Conservation (phyloP, 2,113 vertebrate species). For the Alaudala cheleensis region DNA sequence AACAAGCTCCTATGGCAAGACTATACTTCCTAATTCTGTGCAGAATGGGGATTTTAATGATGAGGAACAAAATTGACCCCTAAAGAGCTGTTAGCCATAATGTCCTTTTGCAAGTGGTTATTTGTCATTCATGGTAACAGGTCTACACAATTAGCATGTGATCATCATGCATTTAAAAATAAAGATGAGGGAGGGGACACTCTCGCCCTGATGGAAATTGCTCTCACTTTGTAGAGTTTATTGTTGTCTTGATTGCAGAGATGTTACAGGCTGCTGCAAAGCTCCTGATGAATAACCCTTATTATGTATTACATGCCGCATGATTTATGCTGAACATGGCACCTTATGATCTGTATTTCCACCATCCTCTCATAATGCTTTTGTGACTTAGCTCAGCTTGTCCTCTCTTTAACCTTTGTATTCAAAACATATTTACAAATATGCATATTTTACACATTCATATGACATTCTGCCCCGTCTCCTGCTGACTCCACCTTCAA, state of each 20-base stretch:
- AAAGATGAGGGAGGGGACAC: background rate
- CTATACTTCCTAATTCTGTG: slow-evolving; percentile 48
- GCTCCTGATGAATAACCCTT: background rate
- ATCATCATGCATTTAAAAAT: slow-evolving; percentile 43
- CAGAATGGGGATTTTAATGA: slow-evolving; percentile 51
- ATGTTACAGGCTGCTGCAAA: slow-evolving; percentile 34
- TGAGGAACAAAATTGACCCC: slow-evolving; percentile 51
- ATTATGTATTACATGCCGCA: slow-evolving; percentile 39
- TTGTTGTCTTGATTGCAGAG: slow-evolving; percentile 57
- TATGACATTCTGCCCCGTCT: background rate
- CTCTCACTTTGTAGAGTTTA: slow-evolving; percentile 28
- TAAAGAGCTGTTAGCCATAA: slow-evolving; percentile 52
- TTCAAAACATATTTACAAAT: slow-evolving; percentile 55
- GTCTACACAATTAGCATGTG: slow-evolving; percentile 46
- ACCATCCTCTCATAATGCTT: slow-evolving; percentile 5
- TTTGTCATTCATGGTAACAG: slow-evolving; percentile 63
- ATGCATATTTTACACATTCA: slow-evolving; percentile 32
- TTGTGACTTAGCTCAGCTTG: slow-evolving; percentile 32
- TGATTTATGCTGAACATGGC: slow-evolving; percentile 56
- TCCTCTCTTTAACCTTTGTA: slow-evolving; percentile 55
- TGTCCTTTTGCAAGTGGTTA: slow-evolving; percentile 35
- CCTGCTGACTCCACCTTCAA: slow-evolving; percentile 11
- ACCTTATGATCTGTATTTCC: slow-evolving; percentile 58
- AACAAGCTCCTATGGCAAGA: slow-evolving; percentile 12
- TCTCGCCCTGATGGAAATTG: slow-evolving; percentile 11